Base-by-base conservation (phyloP, 1,140 invertebrate species). In the Cheumatopsyche charites region DNA sequence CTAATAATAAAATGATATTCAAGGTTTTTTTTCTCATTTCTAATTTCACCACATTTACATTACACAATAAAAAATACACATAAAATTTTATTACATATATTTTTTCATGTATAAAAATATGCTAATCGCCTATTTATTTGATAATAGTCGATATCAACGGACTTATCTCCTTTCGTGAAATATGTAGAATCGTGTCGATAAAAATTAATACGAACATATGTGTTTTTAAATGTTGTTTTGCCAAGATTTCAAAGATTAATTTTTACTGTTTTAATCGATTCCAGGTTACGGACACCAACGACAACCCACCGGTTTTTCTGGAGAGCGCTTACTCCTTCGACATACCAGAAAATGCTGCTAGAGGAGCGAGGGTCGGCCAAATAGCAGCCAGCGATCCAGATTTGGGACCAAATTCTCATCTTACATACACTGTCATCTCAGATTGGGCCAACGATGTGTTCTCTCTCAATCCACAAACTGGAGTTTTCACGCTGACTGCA, bases 401-500 rank as follows among this genome's bases (percentile, higher is more conserved):
- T 79, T 85, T 89, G 9, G 95, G 93, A 4, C 85, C 89, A 25
- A 97, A 97, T 82, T 93, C 94, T 17, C 91, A 95, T 78, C 84
- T 96, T 4, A 93, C 91, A 13, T 97, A 96, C 83, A 90, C 91
- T 1, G 90, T 96, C 63, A 89, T 97, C 78, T 92, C 92, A 61
- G 95, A 98, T 77, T 98, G 96, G 92, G 94, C 93, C 47, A 95
- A 96, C 79, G 94, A 95, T 78, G 92, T 96, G 0, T 98, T 98
- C 82, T 92, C 92, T 0, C 85, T 98, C 62, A 95, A 97, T 84
- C 91, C 93, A 1, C 91, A 92, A 78, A 94, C 91, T 11, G 94
- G 95, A 41, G 88, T 94, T 12, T 94, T 98, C 79, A 96, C 94
- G 3, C 83, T 97, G 9, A 96, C 94, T 0, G 91, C 93, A 0